Percentiles rank a stretch among this genome's conserved stretches.
Conservation (phyloP, 2,113 vertebrate species). For the Phasianus colchicus region DNA sequence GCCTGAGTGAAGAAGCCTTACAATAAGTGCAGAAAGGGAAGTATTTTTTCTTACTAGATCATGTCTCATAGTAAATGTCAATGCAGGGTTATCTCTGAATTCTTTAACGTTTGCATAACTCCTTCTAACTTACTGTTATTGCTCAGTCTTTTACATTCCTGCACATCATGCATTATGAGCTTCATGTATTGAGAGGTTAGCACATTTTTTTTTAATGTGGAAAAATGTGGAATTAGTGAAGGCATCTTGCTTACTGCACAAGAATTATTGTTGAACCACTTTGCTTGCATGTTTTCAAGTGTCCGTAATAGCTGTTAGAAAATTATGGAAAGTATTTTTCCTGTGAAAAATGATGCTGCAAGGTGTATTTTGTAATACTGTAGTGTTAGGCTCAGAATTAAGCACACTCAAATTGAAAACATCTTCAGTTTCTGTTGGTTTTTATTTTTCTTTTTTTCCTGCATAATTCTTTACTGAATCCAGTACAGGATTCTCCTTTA, state of each 20-base stretch:
- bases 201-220: background rate
- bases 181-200: background rate
- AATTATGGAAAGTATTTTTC: background rate
- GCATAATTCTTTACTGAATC: constrained; percentile 59
- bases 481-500: constrained; percentile 97
- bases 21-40: background rate
- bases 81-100: background rate
- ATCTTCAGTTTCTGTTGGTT: constrained; percentile 4
- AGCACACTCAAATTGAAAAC: background rate
- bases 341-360: background rate
- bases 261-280: background rate
- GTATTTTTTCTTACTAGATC: background rate
- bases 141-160: accelerated
- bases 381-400: background rate
- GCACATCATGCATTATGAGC: accelerated
- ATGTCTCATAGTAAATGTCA: background rate
- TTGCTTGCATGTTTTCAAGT: background rate
- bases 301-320: background rate
- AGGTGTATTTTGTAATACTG: background rate
- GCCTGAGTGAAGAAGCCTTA: background rate
- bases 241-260: background rate
- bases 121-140: background rate
- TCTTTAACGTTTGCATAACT: background rate
- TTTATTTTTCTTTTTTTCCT: constrained; percentile 15
- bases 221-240: background rate